Evolutionary conservation across 2,797 vertebrate species (phyloP).

Genomic region (Manis crassicaudata): DNA sequence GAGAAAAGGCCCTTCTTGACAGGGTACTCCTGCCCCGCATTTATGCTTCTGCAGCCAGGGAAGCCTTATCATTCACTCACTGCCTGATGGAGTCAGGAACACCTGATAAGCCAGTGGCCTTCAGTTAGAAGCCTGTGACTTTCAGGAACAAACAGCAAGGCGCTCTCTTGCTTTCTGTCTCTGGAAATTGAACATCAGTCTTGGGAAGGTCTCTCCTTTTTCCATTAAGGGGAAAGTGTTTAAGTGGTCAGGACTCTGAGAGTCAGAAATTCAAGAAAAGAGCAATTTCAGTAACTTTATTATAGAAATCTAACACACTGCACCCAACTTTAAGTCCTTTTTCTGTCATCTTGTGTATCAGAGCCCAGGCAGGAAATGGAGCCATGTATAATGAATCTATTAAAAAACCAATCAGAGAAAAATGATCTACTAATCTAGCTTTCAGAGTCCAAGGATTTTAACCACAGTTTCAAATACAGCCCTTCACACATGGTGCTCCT

Average conservation of each 20-base stretch:
- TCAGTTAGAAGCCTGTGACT: background rate
- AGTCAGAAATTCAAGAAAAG: background rate
- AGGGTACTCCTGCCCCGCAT: rapidly evolving
- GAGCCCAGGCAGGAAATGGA: rapidly evolving
- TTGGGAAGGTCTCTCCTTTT: background rate
- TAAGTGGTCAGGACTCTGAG: background rate
- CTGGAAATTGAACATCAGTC: background rate
- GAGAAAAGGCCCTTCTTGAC: background rate
- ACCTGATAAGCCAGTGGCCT: background rate
- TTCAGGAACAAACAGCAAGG: background rate
- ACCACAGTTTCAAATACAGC: no score
- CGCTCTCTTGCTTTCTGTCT: background rate
- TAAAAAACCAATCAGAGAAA: background rate
- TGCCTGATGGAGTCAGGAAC: no score
- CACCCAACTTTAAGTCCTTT: background rate
- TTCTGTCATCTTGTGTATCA: background rate
- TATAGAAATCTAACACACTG: background rate
- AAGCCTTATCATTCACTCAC: no score
- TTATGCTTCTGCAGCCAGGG: rapidly evolving
- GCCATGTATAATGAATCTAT: no score
- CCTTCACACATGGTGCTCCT: rapidly evolving
- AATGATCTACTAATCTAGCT: background rate
- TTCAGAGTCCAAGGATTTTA: background rate
- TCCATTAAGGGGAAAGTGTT: background rate
- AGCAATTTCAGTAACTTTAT: background rate